Evolutionary conservation across 2,888 invertebrate genomes (phyloP), one percentile per base, ranked within the genome.

Genomic region (Eurytoma californica): DNA sequence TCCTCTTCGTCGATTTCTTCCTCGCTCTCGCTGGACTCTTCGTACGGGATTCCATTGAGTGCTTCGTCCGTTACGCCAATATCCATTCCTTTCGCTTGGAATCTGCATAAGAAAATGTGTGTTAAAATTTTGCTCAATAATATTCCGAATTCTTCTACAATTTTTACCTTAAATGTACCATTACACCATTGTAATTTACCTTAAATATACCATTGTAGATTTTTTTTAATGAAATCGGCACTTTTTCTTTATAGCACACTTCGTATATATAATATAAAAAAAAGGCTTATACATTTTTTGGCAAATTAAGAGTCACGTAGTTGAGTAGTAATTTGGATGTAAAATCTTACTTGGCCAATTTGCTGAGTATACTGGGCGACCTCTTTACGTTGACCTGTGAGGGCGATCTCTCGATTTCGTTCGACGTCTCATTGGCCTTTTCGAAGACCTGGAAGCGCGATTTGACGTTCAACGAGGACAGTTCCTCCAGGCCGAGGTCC

Each of bases 361-460:
- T 95, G 77, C 95, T 95, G 77, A 96, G 91, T 77, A 97, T 94
- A 18, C 95, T 95, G 47, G 94, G 93, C 82, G 95, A 95, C 82
- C 94, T 91, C 85, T 94, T 94, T 28, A 94, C 93, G 72, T 91
- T 92, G 77, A 93, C 91, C 82, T 91, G 89, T 60, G 92, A 91
- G 30, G 91, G 91, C 24, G 92, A 91, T 83, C 91, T 89, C 82
- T 92, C 92, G 81, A 91, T 88, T 79, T 91, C 91, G 82, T 86
- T 88, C 67, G 82, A 84, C 67, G 87, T 88, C 83, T 92, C 92
- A 60, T 88, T 90, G 16, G 90, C 87, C 82, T 93, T 92, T 90
- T 97, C 96, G 90, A 97, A 97, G 83, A 96, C 94, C 90, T 96
- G 94, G 91, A 96, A 97, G 81, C 95, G 93, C 49, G 96, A 94